These are phyloP conservation scores for Dryobotodes eremita DNA, from an alignment of 2,888 invertebrate genomes.

Conservation along the genomic window DNA sequence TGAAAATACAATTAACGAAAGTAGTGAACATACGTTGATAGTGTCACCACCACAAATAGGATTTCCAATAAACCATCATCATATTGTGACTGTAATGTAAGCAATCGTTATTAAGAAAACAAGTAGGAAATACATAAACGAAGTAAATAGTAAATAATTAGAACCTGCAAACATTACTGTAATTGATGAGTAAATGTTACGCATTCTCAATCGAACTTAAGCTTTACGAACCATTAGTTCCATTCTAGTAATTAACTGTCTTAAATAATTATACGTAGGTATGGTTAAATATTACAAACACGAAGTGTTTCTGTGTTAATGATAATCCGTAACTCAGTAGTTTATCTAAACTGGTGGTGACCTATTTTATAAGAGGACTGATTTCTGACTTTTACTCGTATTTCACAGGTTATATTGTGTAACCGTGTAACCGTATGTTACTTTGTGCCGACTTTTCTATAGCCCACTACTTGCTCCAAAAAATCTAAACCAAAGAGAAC, in stretches of 20 bases:
- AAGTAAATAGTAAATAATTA: not conserved
- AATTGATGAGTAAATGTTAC: not conserved
- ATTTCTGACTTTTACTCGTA: not conserved
- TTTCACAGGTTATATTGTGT: not conserved
- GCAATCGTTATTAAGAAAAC: not conserved
- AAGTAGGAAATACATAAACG: too few relatives aligned
- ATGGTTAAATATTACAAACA: not conserved
- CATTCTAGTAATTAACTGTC: not conserved
- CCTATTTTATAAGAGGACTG: not conserved
- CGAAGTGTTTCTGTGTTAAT: not conserved
- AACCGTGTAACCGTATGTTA: not conserved
- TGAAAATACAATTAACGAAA: too few relatives aligned
- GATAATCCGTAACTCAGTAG: not conserved
- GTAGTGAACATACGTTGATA: not conserved
- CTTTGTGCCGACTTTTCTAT: not conserved
- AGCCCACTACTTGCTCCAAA: too few relatives aligned
- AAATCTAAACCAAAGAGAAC: too few relatives aligned
- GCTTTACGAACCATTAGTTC: not conserved
- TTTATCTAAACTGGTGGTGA: not conserved
- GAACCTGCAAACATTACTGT: not conserved
- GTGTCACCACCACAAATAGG: not conserved
- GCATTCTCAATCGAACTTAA: too few relatives aligned
- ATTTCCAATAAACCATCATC: not conserved
- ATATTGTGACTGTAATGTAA: not conserved
- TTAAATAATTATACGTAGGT: not conserved